Conservation (phyloP, 2,888 invertebrate genomes). For the Agrotis clavis region DNA sequence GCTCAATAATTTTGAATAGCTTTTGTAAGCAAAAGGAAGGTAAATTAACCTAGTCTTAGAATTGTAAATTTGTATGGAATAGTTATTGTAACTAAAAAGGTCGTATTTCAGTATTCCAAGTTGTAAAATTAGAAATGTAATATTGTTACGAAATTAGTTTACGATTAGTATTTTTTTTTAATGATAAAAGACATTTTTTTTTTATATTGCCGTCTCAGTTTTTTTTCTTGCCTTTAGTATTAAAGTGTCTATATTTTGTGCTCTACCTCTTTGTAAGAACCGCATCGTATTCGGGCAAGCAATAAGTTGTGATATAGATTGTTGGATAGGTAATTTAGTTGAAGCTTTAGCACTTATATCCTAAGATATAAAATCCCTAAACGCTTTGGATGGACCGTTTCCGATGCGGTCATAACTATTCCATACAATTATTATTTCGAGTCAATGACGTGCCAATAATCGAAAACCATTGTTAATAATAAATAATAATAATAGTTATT, state of each 20-base stretch:
- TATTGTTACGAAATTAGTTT: conserved; percentile 22
- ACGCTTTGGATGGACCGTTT: conserved; percentile 71
- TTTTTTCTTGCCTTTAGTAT: conserved; percentile 58
- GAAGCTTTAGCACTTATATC: conserved; percentile 87
- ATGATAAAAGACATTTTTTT: conserved; percentile 20
- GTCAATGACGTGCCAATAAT: conserved; percentile 88
- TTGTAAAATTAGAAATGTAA: conserved; percentile 3
- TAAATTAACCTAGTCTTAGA: conserved; percentile 67
- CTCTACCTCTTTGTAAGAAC: conserved; percentile 29
- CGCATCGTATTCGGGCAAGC: conserved; percentile 37
- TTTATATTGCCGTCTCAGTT: conserved; percentile 24
- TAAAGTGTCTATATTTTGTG: conserved; percentile 2
- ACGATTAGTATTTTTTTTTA: background rate
- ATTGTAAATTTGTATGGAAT: conserved; percentile 65
- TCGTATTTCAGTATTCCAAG: conserved; percentile 35
- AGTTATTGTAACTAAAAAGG: conserved; percentile 42
- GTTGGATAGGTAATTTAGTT: conserved; percentile 31
- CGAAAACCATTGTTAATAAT: conserved; percentile 83
- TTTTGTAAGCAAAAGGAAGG: conserved; percentile 61
- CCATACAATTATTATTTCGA: conserved; percentile 74
- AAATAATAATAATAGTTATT: conserved; percentile 83
- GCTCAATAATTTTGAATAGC: conserved; percentile 52
- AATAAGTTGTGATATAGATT: conserved; percentile 54
- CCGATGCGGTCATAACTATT: conserved; percentile 65
- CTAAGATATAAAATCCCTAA: conserved; percentile 82